phyloP scores from a whole-genome alignment of 1,140 invertebrate genomes.

The Camponotus vicinus region DNA sequence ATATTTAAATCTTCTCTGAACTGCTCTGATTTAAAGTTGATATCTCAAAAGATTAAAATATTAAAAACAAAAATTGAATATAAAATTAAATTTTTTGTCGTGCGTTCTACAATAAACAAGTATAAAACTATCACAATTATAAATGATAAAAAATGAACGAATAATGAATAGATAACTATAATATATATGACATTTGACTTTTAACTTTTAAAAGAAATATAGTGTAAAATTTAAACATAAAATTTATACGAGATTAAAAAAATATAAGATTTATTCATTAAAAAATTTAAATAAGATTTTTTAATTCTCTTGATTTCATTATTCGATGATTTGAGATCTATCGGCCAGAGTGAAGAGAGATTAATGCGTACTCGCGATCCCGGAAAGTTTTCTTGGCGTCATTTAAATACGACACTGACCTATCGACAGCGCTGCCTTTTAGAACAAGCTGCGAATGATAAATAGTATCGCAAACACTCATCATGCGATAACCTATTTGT shows the following conservation, averaged over 20 bases:
- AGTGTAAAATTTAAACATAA: not conserved
- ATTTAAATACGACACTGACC: constrained; percentile 72
- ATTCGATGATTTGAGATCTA: not conserved
- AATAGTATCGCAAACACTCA: constrained; percentile 54
- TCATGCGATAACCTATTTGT: constrained; percentile 45
- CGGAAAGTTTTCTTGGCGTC: constrained; percentile 65
- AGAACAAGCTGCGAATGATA: constrained; percentile 62
- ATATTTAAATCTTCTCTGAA: not conserved
- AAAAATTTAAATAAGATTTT: constrained; percentile 15
- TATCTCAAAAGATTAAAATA: not conserved
- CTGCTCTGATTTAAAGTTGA: not conserved
- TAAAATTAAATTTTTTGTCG: not conserved
- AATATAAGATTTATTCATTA: not conserved
- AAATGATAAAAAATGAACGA: not conserved
- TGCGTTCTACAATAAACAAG: not conserved
- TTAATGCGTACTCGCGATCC: constrained; percentile 48
- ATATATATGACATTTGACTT: not conserved
- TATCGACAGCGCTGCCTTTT: constrained; percentile 52
- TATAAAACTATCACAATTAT: not conserved
- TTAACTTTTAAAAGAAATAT: not conserved
- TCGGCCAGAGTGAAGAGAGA: not conserved
- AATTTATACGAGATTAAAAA: no score
- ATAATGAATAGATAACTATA: not conserved
- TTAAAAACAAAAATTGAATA: not conserved
- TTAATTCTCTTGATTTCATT: not conserved